Conservation (phyloP, 2,797 vertebrate species). For the Esox lucius region DNA sequence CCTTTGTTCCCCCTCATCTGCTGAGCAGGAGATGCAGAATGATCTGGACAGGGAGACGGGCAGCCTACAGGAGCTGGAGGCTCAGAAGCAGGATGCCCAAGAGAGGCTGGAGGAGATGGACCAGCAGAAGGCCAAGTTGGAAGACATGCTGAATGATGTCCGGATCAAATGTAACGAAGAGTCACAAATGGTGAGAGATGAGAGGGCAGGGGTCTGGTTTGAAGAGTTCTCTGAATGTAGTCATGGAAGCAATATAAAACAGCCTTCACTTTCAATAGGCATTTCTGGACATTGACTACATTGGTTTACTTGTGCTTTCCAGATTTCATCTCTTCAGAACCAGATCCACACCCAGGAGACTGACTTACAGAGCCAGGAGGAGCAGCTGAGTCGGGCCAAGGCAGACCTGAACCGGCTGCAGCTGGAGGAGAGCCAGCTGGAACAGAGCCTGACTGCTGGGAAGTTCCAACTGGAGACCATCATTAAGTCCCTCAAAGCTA, state of each 20-base stretch:
- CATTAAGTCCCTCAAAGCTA: slow-evolving; percentile 94
- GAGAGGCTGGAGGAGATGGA: slow-evolving; percentile 97
- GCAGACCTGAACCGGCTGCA: slow-evolving; percentile 86
- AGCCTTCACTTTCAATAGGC: background rate
- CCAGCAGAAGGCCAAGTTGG: slow-evolving; percentile 94
- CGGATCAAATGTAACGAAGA: slow-evolving; percentile 94
- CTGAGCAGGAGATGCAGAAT: slow-evolving; percentile 88
- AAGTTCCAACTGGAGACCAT: slow-evolving; percentile 95
- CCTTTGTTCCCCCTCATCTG: no score
- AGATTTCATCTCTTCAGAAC: slow-evolving; percentile 92
- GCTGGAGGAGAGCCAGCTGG: slow-evolving; percentile 92
- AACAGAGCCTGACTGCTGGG: slow-evolving; percentile 94
- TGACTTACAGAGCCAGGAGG: slow-evolving; percentile 90
- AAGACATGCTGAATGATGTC: slow-evolving; percentile 93
- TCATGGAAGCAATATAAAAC: background rate
- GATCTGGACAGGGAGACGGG: slow-evolving; percentile 91
- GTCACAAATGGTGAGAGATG: slow-evolving; percentile 88
- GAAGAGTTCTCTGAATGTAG: background rate
- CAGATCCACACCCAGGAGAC: slow-evolving; percentile 96
- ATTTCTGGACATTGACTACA: background rate
- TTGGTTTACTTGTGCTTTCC: background rate
- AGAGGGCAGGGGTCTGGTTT: no score
- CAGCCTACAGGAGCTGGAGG: slow-evolving; percentile 90
- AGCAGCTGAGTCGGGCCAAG: slow-evolving; percentile 89
- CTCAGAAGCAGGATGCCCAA: slow-evolving; percentile 95